Evolutionary conservation across 2,113 vertebrate species (phyloP).

Genomic region (Dromaius novaehollandiae): DNA sequence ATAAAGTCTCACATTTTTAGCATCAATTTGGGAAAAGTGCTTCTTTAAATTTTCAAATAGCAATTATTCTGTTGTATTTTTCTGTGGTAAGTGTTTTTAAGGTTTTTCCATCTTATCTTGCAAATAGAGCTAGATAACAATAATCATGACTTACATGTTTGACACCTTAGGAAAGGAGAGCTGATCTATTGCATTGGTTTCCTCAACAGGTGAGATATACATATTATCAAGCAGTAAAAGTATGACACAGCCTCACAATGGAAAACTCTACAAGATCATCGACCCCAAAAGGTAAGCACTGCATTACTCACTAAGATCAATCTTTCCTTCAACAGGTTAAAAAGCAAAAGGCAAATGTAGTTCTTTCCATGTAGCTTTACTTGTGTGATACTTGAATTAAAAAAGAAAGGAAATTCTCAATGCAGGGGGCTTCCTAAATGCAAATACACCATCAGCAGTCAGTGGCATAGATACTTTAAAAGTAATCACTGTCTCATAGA

Average conservation of each 20-base stretch:
- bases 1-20: background rate
- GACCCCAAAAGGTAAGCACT: constrained; percentile 93
- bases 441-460: background rate
- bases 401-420: background rate
- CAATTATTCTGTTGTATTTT: background rate
- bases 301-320: background rate
- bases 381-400: background rate
- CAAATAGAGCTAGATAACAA: background rate
- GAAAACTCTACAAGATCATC: constrained; percentile 95
- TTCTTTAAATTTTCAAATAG: background rate
- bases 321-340: background rate
- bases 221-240: constrained; percentile 96
- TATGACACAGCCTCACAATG: constrained; percentile 91
- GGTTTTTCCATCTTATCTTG: background rate
- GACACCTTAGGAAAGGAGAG: background rate
- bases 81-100: background rate
- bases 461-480: background rate
- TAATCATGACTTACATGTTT: background rate
- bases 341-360: background rate
- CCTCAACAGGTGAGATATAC: constrained; percentile 91
- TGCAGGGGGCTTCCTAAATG: background rate
- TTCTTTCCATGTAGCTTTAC: background rate
- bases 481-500: background rate
- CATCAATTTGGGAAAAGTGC: background rate
- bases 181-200: constrained; percentile 2